Conservation (phyloP, 2,888 invertebrate genomes). For the Dryomyza anilis region DNA sequence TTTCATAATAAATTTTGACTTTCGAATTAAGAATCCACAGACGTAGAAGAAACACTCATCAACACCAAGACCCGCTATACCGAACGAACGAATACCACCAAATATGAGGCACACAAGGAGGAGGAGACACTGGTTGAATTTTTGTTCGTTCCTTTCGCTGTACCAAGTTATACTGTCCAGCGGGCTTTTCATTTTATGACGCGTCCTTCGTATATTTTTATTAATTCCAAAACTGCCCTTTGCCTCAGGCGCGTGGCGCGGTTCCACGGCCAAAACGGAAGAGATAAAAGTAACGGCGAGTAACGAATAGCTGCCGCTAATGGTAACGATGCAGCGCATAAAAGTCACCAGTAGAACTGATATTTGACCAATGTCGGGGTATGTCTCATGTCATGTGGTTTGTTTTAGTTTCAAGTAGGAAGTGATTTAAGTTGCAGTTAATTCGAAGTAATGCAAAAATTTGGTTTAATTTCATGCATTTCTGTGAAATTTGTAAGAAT, state of each 20-base stretch:
- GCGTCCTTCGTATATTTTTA: slow-evolving; percentile 29
- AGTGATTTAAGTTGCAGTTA: too few species aligned
- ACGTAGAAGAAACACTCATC: background rate
- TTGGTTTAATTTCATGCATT: too few species aligned
- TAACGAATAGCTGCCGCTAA: background rate
- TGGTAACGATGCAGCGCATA: background rate
- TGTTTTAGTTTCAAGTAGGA: too few species aligned
- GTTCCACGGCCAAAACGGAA: background rate
- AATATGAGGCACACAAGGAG: too few species aligned
- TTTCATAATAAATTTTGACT: slow-evolving; percentile 34
- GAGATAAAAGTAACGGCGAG: background rate
- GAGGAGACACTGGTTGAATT: background rate
- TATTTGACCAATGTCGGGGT: too few species aligned
- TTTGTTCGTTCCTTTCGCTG: background rate
- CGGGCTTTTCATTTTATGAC: slow-evolving; percentile 19
- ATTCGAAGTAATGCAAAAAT: too few species aligned
- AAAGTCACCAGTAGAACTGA: background rate
- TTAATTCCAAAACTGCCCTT: slow-evolving; percentile 17
- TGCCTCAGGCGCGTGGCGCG: background rate
- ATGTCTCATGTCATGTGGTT: too few species aligned
- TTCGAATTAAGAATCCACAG: slow-evolving; percentile 27
- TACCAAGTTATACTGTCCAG: background rate
- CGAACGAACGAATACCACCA: too few species aligned
- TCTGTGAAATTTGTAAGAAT: too few species aligned
- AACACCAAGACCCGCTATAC: too few species aligned